Base-by-base conservation (phyloP, 2,888 invertebrate species). In the Eupithecia pulchellata region DNA sequence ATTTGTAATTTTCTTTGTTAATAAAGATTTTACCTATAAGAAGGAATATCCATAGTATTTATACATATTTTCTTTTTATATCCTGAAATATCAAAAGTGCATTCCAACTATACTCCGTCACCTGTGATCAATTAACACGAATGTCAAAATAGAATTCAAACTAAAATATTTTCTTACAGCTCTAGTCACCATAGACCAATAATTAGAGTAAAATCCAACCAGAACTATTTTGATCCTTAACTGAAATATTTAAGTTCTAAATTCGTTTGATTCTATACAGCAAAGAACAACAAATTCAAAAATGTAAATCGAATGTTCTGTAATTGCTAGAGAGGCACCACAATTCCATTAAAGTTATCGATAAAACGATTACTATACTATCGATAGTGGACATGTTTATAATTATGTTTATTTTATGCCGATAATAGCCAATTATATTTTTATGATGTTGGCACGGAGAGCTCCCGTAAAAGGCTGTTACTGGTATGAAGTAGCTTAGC, bases 111-210 rank as follows among this genome's bases (percentile, higher is more conserved):
- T 87, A 79, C 84, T 82, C 60, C 52, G 83, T 84, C 92, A 92
- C 91, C 91, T 92, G 92, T 80, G 86, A 76, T 78, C 92, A 85
- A 91, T 92, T 92, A 92, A 91, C 92, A 89, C 86, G 82, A 88
- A 91, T 90, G 92, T 93, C 92, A 92, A 91, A 93, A 91, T 91
- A 91, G 87, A 87, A 88, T 87, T 83, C 81, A 75, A 74, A 82
- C 85, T 80, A 81, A 89, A 89, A 91, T 89, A 89, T 89, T 88
- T 88, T 85, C 84, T 85, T 85, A 80, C 83, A 68, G 72, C 79
- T 78, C 83, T 86, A 90, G 87, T 87, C 89, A 86, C 83, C 83
- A 81, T 72, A 79, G 80, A 79, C 80, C 29, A 79, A 81, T 78
- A 75, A 78, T 77, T 78, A 75, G 64, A 64, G 5, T 32, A n/a